These are phyloP conservation scores for Aricia agestis DNA, from an alignment of 1,140 invertebrate genomes.

Conservation along the genomic window DNA sequence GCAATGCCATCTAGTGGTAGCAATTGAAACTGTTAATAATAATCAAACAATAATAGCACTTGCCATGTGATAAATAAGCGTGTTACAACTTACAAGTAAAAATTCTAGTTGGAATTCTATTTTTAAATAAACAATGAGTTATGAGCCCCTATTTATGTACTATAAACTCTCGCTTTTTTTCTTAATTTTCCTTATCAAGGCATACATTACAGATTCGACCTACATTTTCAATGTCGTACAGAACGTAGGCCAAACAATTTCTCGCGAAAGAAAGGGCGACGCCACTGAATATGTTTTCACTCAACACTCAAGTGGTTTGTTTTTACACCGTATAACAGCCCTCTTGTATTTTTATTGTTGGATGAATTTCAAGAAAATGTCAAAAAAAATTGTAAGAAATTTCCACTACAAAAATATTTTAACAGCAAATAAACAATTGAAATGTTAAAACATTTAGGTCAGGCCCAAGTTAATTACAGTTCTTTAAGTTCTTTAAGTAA, in stretches of 20 bases:
- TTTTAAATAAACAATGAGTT: background rate
- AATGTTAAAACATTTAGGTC: no score
- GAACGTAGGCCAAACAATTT: constrained; percentile 1
- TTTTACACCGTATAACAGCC: background rate
- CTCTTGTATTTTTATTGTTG: background rate
- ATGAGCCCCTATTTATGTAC: background rate
- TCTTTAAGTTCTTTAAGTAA: no score
- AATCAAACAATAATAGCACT: no score
- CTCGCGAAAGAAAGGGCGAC: background rate
- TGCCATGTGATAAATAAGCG: no score
- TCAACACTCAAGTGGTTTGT: background rate
- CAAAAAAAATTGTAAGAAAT: background rate
- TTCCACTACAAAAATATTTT: background rate
- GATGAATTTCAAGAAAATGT: background rate
- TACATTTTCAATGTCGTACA: constrained; percentile 8
- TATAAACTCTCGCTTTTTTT: background rate
- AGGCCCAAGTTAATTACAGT: no score
- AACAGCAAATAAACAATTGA: no score
- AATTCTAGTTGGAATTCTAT: no score
- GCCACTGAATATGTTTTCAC: background rate
- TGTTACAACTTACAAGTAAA: no score
- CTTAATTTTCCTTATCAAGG: background rate
- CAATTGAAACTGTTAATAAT: background rate
- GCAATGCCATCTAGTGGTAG: background rate
- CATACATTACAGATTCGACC: background rate